phyloP scores from a whole-genome alignment of 2,888 invertebrate species.

The Ormyrus pomaceus region DNA sequence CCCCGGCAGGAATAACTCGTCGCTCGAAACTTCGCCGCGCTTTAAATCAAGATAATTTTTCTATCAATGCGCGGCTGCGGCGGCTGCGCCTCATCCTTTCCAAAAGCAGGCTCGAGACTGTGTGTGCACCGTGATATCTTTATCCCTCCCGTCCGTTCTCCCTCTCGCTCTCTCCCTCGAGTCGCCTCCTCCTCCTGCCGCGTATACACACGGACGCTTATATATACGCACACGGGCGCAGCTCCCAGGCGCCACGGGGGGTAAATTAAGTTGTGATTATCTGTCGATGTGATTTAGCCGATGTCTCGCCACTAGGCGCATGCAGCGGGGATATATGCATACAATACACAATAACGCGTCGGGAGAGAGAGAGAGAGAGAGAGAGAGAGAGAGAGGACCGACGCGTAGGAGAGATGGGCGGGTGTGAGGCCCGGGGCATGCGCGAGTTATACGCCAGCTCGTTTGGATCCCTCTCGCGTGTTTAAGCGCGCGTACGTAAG shows the following conservation, averaged over 20 bases:
- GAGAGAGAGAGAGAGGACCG: background rate
- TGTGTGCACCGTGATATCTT: slow-evolving; percentile 25
- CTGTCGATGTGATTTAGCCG: slow-evolving; percentile 75
- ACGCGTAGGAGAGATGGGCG: slow-evolving; percentile 39
- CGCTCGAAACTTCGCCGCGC: background rate
- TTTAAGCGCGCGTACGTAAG: slow-evolving; percentile 21
- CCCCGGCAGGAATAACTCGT: slow-evolving; percentile 7
- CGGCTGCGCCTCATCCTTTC: background rate
- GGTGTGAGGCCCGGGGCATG: slow-evolving; percentile 32
- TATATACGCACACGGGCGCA: background rate
- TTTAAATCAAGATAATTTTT: slow-evolving; percentile 52
- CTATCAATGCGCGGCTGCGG: slow-evolving; percentile 34
- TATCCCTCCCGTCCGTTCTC: slow-evolving; percentile 4
- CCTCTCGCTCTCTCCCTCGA: background rate
- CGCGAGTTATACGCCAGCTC: slow-evolving; percentile 7
- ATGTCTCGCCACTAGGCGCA: slow-evolving; percentile 54
- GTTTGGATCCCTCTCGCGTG: slow-evolving; percentile 19
- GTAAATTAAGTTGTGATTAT: slow-evolving; percentile 76
- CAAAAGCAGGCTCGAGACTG: background rate
- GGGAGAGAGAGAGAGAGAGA: slow-evolving; percentile 3
- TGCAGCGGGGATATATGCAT: background rate
- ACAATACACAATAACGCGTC: slow-evolving; percentile 40
- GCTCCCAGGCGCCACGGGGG: slow-evolving; percentile 66
- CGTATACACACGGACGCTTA: background rate
- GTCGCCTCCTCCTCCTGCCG: background rate